These are phyloP conservation scores for Acrocephalus arundinaceus DNA, from an alignment of 2,113 vertebrate genomes.

Conservation along the genomic window DNA sequence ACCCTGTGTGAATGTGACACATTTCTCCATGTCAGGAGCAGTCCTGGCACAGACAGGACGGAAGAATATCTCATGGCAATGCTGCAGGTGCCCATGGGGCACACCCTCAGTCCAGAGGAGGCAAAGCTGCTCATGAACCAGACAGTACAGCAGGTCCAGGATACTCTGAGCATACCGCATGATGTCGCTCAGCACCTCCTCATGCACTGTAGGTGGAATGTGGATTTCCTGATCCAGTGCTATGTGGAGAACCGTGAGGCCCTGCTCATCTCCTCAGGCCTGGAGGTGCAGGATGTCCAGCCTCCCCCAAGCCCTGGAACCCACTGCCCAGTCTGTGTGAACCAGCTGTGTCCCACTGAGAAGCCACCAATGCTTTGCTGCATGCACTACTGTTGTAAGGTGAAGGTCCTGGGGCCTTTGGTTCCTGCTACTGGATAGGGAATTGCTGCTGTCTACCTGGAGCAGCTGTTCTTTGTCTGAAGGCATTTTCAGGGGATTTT, in stretches of 20 bases:
- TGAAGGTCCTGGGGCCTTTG: slow-evolving; percentile 43
- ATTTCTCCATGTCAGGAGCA: slow-evolving; percentile 24
- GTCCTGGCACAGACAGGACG: slow-evolving; percentile 1
- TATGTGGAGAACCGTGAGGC: slow-evolving; percentile 84
- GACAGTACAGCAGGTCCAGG: slow-evolving; percentile 86
- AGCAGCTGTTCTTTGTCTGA: not conserved
- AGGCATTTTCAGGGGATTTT: not conserved
- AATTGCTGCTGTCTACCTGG: not conserved
- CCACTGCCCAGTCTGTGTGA: slow-evolving; percentile 89
- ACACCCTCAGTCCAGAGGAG: slow-evolving; percentile 91
- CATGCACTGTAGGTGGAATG: slow-evolving; percentile 90
- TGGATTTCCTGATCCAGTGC: slow-evolving; percentile 87
- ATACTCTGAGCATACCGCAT: slow-evolving; percentile 81
- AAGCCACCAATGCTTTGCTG: slow-evolving; percentile 86
- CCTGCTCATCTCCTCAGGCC: slow-evolving; percentile 82
- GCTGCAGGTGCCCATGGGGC: slow-evolving; percentile 86
- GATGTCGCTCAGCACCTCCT: slow-evolving; percentile 89
- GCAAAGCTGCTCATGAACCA: slow-evolving; percentile 87
- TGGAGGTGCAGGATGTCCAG: slow-evolving; percentile 79
- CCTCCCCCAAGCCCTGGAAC: slow-evolving; percentile 55
- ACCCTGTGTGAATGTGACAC: not conserved
- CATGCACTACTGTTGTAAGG: slow-evolving; percentile 93
- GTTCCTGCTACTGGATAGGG: not conserved
- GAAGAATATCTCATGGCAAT: slow-evolving; percentile 85
- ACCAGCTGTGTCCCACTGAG: slow-evolving; percentile 69